These are phyloP conservation scores for Brachionus angularis DNA, from an alignment of 1,140 invertebrate genomes.

Conservation along the genomic window DNA sequence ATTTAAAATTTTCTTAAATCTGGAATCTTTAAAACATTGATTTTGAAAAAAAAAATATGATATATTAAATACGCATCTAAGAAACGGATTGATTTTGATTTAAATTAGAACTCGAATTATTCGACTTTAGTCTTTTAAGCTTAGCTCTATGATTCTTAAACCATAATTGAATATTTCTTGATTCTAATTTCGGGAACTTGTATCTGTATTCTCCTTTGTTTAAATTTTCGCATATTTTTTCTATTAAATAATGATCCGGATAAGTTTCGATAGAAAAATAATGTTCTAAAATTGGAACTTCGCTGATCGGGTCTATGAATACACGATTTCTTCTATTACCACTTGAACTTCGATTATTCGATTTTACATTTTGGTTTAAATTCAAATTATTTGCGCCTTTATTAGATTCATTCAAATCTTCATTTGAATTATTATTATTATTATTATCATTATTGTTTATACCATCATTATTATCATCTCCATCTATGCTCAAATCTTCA, in stretches of 20 bases:
- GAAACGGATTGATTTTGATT: constrained; percentile 27
- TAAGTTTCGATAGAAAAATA: constrained; percentile 97
- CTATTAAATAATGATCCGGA: constrained; percentile 62
- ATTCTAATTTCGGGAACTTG: constrained; percentile 90
- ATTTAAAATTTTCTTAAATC: too few species aligned
- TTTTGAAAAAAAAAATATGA: too few species aligned
- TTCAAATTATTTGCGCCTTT: not conserved
- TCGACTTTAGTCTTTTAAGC: constrained; percentile 68
- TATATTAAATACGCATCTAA: too few species aligned
- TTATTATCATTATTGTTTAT: not conserved
- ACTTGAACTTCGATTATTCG: constrained; percentile 43
- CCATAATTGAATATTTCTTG: constrained; percentile 92
- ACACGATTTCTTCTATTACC: constrained; percentile 73
- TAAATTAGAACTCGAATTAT: constrained; percentile 15
- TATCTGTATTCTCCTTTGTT: constrained; percentile 83
- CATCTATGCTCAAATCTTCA: not conserved
- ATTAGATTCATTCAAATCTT: constrained; percentile 47
- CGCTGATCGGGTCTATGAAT: constrained; percentile 96
- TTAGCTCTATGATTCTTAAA: constrained; percentile 87
- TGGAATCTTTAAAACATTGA: too few species aligned
- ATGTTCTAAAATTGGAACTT: constrained; percentile 89
- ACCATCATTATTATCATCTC: not conserved
- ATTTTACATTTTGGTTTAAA: not conserved
- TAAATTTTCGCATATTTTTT: constrained; percentile 91
- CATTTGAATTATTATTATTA: too few species aligned